Evolutionary conservation across 1,140 invertebrate species (phyloP), one percentile per base, ranked within the genome.

Genomic region (Anagrus nilaparvatae): DNA sequence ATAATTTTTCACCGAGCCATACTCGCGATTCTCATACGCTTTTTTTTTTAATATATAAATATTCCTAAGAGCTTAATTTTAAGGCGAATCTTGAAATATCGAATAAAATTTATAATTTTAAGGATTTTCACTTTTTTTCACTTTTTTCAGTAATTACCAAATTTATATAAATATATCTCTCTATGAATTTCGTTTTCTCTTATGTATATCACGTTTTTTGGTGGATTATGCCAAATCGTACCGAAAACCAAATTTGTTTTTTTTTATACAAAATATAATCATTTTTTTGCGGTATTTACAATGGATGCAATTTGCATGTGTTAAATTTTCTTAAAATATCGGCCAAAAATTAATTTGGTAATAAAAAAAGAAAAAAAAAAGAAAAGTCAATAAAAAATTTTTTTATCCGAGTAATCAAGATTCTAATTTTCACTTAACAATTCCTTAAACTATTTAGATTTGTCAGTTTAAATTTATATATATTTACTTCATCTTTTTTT

Each of bases 51-150:
- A 21, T 48, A 41, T 33, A 46, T 41, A 45, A 53, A 51, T 53
- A 47, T 49, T 55, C 44, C 29, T 47, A 55, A 54, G 47, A 53
- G 42, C 51, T 52, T 54, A 55, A 57, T 55, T 58, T 55, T 53
- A 55, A 57, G 45, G 51, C 47, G 51, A 58, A 43, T 47, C 50
- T 47, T 35, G 19, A n/a, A 17, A 16, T 34, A 3, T 13, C 12
- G 17, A 34, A 13, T 34, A n/a, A 34, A 34, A 20, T 34, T 34
- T 34, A 34, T 34, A 21, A 34, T 13, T 13, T n/a, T 10, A 34
- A 16, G 6, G 10, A 34, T 13, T 20, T n/a, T n/a, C n/a, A n/a
- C n/a, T n/a, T n/a, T n/a, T n/a, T 20, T 12, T 8, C n/a, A 19
- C 10, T 10, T 34, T 21, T 8, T 34, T 34, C 18, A 34, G 13